phyloP scores from a whole-genome alignment of 2,888 invertebrate species.

The Parapristionchus giblindavisi region DNA sequence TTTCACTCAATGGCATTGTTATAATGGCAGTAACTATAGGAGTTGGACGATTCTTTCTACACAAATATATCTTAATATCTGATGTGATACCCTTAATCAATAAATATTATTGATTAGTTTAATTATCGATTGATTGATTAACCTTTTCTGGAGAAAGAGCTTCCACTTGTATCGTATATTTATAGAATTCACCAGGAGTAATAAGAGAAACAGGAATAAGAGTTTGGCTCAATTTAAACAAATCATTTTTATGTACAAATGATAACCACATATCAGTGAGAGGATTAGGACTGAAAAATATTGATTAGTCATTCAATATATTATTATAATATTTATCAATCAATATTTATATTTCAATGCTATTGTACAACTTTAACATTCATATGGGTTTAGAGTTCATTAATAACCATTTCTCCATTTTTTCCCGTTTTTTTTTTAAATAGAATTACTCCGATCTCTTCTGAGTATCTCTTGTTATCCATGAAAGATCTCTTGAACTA shows the following conservation, averaged over 20 bases:
- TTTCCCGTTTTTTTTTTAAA: too few species aligned
- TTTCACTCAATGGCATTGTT: constrained; percentile 38
- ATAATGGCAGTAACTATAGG: constrained; percentile 37
- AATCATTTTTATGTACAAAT: constrained; percentile 16
- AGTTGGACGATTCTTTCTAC: constrained; percentile 14
- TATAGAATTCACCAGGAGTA: constrained; percentile 30
- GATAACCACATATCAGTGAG: constrained; percentile 35
- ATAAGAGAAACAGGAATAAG: constrained; percentile 23
- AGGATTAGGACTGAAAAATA: constrained; percentile 9
- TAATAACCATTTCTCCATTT: too few species aligned
- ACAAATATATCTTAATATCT: constrained; percentile 31
- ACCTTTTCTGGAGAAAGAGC: constrained; percentile 37
- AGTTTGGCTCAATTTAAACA: constrained; percentile 17
- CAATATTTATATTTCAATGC: neutral
- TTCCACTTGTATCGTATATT: constrained; percentile 21
- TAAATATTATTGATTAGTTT: neutral
- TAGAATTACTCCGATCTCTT: too few species aligned
- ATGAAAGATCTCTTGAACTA: neutral
- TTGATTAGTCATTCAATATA: neutral
- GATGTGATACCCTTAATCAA: constrained; percentile 18
- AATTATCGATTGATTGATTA: neutral
- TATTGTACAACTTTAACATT: neutral
- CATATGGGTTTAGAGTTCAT: too few species aligned
- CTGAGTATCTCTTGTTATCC: neutral
- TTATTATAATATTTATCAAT: too few species aligned